Evolutionary conservation across 92 coral and sea anemone genomes (phyloP), one percentile per base, ranked within the genome.

Genomic region (Phenganax subtilis): DNA sequence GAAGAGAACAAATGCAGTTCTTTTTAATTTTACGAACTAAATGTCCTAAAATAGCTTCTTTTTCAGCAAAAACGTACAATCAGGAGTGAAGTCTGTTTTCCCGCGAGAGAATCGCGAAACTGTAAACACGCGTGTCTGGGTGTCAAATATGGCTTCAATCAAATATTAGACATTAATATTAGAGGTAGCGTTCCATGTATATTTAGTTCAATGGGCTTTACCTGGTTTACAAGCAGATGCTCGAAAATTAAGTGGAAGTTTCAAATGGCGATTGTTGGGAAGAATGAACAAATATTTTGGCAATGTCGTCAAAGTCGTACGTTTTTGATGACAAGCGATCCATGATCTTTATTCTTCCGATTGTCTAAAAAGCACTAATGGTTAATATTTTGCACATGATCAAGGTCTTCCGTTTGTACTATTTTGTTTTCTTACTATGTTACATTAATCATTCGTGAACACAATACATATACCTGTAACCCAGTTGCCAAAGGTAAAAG

Each of bases 401-500:
- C 52, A 27, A 14, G 0, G 25, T 28, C 56, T 17, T 14, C 10
- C 27, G 52, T 72, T 47, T 10, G 28, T 25, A 70, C 5, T 10
- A n/a, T 29, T 54, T 8, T 55, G 81, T 17, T 37, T 7, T 17
- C 9, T 4, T 53, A 7, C 60, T 15, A 4, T n/a, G 52, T 65
- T 53, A 10, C 47, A 37, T 37, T 37, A 37, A 37, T 37, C 47
- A 17, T 47, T 10, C 81, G 65, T 11, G 55, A 11, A 61, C 8
- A 28, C 8, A 12, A 14, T 15, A 68, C 16, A 30, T 64, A 28
- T 85, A 94, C 98, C 91, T 94, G 98, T 85, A 94, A 54, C 57
- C 98, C 98, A 54, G 98, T 92, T 57, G 98, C 89, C 47, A 94
- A 88, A 7, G 98, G 97, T 27, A 94, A 85, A 12, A 94, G 92